Evolutionary conservation across 2,888 invertebrate genomes (phyloP).

Genomic region (Gasteruption jaculator): DNA sequence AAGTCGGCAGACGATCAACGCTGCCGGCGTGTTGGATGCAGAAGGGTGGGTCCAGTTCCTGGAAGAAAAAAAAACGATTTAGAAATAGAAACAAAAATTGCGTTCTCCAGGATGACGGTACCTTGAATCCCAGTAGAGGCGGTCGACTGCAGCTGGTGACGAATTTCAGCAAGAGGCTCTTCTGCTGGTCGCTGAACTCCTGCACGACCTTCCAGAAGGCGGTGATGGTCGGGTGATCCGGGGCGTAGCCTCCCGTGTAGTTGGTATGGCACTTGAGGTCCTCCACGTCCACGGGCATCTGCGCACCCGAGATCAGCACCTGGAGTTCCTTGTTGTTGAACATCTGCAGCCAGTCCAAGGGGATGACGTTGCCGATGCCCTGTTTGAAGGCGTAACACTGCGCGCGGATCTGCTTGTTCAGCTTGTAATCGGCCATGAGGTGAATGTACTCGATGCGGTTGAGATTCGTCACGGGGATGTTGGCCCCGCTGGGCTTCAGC

Average conservation of each 20-base stretch:
- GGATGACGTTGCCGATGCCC: constrained; percentile 87
- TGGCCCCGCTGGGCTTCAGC: constrained; percentile 83
- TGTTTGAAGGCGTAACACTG: constrained; percentile 86
- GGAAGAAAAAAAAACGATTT: no score
- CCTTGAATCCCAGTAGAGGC: constrained; percentile 95
- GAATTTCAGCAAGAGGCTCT: constrained; percentile 88
- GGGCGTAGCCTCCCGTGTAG: constrained; percentile 83
- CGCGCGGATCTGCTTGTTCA: constrained; percentile 83
- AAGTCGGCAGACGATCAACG: constrained; percentile 89
- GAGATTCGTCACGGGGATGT: constrained; percentile 84
- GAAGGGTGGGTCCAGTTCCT: constrained; percentile 94
- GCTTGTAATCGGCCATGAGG: constrained; percentile 90
- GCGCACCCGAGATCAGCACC: constrained; percentile 93
- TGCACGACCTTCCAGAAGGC: constrained; percentile 88
- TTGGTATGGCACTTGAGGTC: constrained; percentile 85
- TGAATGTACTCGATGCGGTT: constrained; percentile 97
- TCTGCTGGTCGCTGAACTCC: constrained; percentile 77
- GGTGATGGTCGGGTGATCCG: constrained; percentile 78
- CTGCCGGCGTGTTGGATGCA: constrained; percentile 92
- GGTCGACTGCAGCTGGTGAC: constrained; percentile 97
- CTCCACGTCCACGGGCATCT: constrained; percentile 86
- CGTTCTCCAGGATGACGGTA: constrained; percentile 47
- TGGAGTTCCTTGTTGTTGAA: constrained; percentile 94
- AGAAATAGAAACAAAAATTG: constrained; percentile 5
- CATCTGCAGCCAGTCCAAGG: constrained; percentile 89